Conservation (phyloP, 2,888 invertebrate genomes). For the Quadriops clusia region DNA sequence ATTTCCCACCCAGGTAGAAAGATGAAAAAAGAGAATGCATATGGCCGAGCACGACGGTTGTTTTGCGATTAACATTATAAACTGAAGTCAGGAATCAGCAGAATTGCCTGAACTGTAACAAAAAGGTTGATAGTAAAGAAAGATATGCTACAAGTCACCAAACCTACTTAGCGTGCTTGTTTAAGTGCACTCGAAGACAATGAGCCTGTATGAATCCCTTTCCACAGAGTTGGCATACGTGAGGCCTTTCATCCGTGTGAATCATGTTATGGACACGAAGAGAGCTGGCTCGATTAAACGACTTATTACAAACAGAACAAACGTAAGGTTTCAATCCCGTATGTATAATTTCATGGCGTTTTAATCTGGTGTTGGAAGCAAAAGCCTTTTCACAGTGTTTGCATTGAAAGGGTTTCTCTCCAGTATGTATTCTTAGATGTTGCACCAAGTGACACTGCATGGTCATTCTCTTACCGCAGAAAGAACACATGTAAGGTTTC, state of each 20-base stretch:
- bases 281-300: slow-evolving; percentile 24
- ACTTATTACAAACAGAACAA: slow-evolving; percentile 25
- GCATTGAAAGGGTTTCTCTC: slow-evolving; percentile 26
- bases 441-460: slow-evolving; percentile 30
- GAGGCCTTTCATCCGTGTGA: slow-evolving; percentile 24
- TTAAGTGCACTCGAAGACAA: slow-evolving; percentile 39
- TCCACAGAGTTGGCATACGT: slow-evolving; percentile 24
- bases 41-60: too few species aligned
- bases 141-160: too few species aligned
- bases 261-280: slow-evolving; percentile 25
- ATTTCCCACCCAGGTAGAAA: too few species aligned
- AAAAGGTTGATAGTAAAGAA: too few species aligned
- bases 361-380: slow-evolving; percentile 22
- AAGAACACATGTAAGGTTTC: slow-evolving; percentile 30
- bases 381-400: slow-evolving; percentile 24
- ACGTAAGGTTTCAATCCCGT: slow-evolving; percentile 24
- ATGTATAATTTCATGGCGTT: slow-evolving; percentile 24
- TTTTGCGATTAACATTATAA: too few species aligned
- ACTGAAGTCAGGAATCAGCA: too few species aligned
- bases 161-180: too few species aligned
- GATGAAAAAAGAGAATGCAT: too few species aligned
- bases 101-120: too few species aligned
- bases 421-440: slow-evolving; percentile 26
- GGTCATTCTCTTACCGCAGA: slow-evolving; percentile 30
- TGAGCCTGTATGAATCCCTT: slow-evolving; percentile 37